Evolutionary conservation across 2,888 invertebrate species (phyloP).

Genomic region (Acronicta psi): DNA sequence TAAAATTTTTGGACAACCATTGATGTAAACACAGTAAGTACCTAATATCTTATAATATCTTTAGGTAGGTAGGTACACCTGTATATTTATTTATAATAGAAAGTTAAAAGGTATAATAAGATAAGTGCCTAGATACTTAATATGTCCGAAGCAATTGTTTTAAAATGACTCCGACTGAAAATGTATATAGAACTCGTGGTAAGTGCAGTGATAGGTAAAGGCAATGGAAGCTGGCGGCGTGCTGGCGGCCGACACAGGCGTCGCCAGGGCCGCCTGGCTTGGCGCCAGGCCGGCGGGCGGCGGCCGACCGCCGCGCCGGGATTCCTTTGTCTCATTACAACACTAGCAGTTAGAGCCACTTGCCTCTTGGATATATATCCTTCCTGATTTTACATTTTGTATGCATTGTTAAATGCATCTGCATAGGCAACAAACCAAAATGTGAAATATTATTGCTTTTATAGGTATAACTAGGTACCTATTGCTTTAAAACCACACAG

Average conservation of each 20-base stretch:
- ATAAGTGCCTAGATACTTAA: too few relatives aligned
- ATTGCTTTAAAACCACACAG: too few relatives aligned
- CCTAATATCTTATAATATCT: too few relatives aligned
- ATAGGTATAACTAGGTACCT: too few relatives aligned
- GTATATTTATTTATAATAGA: too few relatives aligned
- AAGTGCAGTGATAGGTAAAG: slow-evolving; percentile 54
- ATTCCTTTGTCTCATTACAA: slow-evolving; percentile 88
- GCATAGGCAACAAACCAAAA: neutral
- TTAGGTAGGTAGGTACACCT: too few relatives aligned
- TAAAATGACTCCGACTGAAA: neutral
- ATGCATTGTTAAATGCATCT: neutral
- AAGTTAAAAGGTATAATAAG: too few relatives aligned
- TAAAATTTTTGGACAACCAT: too few relatives aligned
- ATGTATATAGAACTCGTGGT: slow-evolving; percentile 16
- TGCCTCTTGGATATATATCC: slow-evolving; percentile 32
- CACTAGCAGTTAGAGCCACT: slow-evolving; percentile 64
- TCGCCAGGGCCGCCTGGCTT: slow-evolving; percentile 88
- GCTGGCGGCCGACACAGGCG: slow-evolving; percentile 83
- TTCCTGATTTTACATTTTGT: slow-evolving; percentile 28
- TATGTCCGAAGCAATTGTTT: neutral
- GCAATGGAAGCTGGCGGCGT: slow-evolving; percentile 72
- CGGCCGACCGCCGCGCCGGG: slow-evolving; percentile 84
- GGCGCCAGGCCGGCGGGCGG: slow-evolving; percentile 89
- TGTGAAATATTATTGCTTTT: too few relatives aligned
- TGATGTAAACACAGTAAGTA: too few relatives aligned